A percentile compares a stretch with the other conserved stretches of the same genome.
Evolutionary conservation across 1,140 invertebrate genomes (phyloP).

Genomic region (Drosophila hydei): DNA sequence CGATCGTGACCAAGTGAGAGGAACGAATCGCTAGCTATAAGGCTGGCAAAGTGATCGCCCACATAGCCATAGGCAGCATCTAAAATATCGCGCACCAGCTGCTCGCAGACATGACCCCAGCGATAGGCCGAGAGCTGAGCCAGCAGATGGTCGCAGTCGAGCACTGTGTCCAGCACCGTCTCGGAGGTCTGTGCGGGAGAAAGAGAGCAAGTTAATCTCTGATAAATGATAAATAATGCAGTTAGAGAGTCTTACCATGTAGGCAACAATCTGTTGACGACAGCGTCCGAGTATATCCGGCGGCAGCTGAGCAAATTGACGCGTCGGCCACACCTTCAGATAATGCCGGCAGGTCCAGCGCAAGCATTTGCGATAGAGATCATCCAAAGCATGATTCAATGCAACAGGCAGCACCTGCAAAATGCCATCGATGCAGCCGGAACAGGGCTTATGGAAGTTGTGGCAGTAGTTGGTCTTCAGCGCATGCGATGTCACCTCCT

Average conservation of each 20-base stretch:
- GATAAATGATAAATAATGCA: not conserved
- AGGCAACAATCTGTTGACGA: conserved; percentile 90
- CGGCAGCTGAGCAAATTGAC: conserved; percentile 92
- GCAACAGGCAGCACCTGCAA: conserved; percentile 92
- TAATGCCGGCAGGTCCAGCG: conserved; percentile 94
- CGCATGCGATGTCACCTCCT: conserved; percentile 94
- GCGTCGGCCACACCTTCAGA: conserved; percentile 93
- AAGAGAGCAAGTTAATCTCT: not conserved
- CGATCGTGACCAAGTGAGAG: conserved; percentile 87
- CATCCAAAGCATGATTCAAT: conserved; percentile 93
- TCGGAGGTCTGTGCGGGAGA: conserved; percentile 85
- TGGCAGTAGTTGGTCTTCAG: conserved; percentile 96
- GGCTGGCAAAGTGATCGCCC: conserved; percentile 87
- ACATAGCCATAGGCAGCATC: conserved; percentile 88
- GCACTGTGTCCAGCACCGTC: conserved; percentile 87
- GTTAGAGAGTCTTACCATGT: conserved; percentile 64
- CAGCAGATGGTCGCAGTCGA: conserved; percentile 89
- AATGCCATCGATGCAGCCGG: conserved; percentile 90
- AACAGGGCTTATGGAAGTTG: conserved; percentile 88
- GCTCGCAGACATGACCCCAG: conserved; percentile 89
- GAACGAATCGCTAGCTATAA: conserved; percentile 88
- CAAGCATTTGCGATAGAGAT: conserved; percentile 92
- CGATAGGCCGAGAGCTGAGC: conserved; percentile 88
- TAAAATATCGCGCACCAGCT: conserved; percentile 87
- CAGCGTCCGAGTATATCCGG: conserved; percentile 92